A percentile compares a stretch with the other conserved stretches of the same genome.
These are phyloP conservation scores for Micrastur ruficollis DNA, from an alignment of 2,797 vertebrate genomes.

Conservation along the genomic window DNA sequence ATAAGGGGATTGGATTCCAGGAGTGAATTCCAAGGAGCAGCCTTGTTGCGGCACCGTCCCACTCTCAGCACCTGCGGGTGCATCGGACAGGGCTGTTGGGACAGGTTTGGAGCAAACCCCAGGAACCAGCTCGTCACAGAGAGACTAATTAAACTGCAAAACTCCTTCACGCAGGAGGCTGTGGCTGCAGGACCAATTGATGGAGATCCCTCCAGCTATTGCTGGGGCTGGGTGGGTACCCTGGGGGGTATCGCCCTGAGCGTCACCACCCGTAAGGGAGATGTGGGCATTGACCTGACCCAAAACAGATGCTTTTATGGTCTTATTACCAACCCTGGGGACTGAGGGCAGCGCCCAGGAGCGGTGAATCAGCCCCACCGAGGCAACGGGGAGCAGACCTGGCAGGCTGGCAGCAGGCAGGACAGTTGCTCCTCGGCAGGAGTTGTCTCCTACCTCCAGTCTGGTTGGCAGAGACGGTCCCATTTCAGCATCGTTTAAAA, in stretches of 20 bases:
- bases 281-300: not conserved
- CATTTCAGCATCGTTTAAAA: conserved; percentile 46
- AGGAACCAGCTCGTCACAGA: not conserved
- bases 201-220: not conserved
- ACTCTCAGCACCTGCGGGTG: rapidly evolving
- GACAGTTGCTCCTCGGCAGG: conserved; percentile 5
- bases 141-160: not conserved
- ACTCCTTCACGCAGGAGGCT: not conserved
- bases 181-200: not conserved
- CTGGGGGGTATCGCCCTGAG: not conserved
- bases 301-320: not conserved
- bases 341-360: not conserved
- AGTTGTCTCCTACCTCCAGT: conserved; percentile 39
- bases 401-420: not conserved
- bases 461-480: conserved; percentile 19
- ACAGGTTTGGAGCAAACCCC: not conserved
- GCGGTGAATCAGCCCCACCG: not conserved
- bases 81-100: rapidly evolving
- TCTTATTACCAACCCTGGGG: not conserved
- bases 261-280: not conserved
- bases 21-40: not conserved
- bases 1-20: not conserved
- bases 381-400: not conserved
- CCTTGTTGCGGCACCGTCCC: not conserved
- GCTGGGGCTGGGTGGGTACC: not conserved